Conservation (phyloP, 2,888 invertebrate species). For the Harpalus rubripes region DNA sequence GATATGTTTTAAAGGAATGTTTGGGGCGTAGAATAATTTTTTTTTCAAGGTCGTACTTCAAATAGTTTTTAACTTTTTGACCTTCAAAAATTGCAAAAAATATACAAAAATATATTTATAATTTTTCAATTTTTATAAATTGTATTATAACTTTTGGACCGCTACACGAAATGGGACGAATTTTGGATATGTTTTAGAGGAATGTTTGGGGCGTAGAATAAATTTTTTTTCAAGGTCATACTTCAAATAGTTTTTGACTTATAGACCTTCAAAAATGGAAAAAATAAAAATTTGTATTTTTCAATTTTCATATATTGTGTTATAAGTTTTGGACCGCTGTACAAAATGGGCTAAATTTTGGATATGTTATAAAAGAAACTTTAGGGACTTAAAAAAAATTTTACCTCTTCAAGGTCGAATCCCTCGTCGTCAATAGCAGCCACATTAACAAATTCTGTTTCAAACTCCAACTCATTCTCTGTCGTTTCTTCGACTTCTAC, state of each 20-base stretch:
- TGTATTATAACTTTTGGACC: too few species aligned
- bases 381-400: background rate
- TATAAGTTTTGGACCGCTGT: background rate
- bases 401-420: conserved; percentile 83
- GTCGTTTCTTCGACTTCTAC: conserved; percentile 74
- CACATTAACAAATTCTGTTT: conserved; percentile 70
- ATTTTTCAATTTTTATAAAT: background rate
- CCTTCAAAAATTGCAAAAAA: background rate
- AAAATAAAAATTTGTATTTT: too few species aligned
- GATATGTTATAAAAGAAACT: background rate
- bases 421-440: conserved; percentile 76
- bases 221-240: background rate
- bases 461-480: conserved; percentile 71
- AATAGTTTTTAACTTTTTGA: background rate
- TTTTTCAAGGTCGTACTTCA: background rate
- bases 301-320: background rate
- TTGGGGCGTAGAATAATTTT: background rate
- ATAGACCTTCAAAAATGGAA: background rate
- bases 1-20: background rate
- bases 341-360: background rate
- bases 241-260: background rate
- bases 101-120: too few species aligned
- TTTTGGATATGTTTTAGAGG: background rate
- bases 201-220: background rate
- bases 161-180: background rate